Evolutionary conservation across 1,140 invertebrate species (phyloP).

Genomic region (Camponotus vicinus): DNA sequence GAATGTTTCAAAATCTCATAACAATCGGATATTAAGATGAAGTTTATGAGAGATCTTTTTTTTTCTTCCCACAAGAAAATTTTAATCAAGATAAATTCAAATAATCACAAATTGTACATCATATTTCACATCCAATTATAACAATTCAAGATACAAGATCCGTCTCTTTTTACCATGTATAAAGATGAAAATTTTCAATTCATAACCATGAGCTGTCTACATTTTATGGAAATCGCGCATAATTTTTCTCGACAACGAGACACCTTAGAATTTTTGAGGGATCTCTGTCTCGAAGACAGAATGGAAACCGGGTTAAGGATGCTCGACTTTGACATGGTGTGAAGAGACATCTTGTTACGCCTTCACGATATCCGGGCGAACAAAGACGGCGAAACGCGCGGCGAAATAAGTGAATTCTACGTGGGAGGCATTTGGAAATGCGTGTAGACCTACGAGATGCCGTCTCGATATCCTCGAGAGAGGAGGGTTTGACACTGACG

Average conservation of each 20-base stretch:
- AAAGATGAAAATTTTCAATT: neutral
- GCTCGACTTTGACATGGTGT: conserved; percentile 48
- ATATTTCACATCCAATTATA: neutral
- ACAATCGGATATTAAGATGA: neutral
- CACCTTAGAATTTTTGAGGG: conserved; percentile 43
- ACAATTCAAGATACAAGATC: neutral
- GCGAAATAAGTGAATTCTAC: conserved; percentile 48
- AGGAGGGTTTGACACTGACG: conserved; percentile 47
- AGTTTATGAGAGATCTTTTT: neutral
- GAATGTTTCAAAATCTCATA: neutral
- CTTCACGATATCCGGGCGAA: conserved; percentile 51
- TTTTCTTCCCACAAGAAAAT: no score
- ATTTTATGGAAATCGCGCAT: conserved; percentile 10
- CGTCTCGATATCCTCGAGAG: conserved; percentile 41
- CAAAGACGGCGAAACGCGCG: conserved; percentile 55
- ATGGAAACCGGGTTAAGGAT: conserved; percentile 61
- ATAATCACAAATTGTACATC: no score
- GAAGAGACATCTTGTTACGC: conserved; percentile 66
- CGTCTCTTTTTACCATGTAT: neutral
- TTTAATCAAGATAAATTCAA: no score
- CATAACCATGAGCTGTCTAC: neutral
- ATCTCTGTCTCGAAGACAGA: conserved; percentile 13
- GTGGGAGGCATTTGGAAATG: conserved; percentile 37
- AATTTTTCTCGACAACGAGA: conserved; percentile 23
- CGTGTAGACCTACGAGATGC: conserved; percentile 40